phyloP scores from a whole-genome alignment of 2,797 vertebrate genomes.

The Ispidina lecontei region DNA sequence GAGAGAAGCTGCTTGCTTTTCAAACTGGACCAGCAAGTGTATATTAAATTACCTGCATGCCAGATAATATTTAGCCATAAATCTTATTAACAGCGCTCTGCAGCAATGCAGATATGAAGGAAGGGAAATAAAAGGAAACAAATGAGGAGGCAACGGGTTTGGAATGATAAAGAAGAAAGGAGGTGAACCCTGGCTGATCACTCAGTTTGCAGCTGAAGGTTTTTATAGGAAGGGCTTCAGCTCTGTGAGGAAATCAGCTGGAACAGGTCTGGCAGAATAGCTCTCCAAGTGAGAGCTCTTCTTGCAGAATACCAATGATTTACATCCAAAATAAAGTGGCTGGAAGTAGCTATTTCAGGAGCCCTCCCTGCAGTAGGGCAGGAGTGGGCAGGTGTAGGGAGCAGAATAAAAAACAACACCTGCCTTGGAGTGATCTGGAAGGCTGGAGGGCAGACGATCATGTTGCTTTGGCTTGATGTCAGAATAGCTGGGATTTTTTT shows the following conservation, averaged over 20 bases:
- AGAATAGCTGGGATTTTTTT: background rate
- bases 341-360: slow-evolving; percentile 30
- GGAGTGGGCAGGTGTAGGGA: background rate
- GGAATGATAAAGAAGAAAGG: background rate
- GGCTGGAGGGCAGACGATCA: background rate
- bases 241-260: slow-evolving; percentile 18
- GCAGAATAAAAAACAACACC: background rate
- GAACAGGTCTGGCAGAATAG: slow-evolving; percentile 28
- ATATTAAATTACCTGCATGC: background rate
- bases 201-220: background rate
- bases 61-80: slow-evolving; percentile 21
- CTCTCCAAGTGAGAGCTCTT: slow-evolving; percentile 24
- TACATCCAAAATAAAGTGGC: background rate
- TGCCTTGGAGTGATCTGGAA: background rate
- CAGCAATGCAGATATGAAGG: background rate
- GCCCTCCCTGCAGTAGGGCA: background rate
- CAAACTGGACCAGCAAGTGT: slow-evolving; percentile 24
- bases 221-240: slow-evolving; percentile 18
- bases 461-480: background rate
- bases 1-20: slow-evolving; percentile 52
- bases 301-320: slow-evolving; percentile 15
- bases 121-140: slow-evolving; percentile 2
- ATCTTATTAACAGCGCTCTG: background rate
- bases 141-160: background rate
- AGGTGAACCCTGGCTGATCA: background rate